Conservation (phyloP, 2,888 invertebrate genomes). For the Pseudoips prasinana region DNA sequence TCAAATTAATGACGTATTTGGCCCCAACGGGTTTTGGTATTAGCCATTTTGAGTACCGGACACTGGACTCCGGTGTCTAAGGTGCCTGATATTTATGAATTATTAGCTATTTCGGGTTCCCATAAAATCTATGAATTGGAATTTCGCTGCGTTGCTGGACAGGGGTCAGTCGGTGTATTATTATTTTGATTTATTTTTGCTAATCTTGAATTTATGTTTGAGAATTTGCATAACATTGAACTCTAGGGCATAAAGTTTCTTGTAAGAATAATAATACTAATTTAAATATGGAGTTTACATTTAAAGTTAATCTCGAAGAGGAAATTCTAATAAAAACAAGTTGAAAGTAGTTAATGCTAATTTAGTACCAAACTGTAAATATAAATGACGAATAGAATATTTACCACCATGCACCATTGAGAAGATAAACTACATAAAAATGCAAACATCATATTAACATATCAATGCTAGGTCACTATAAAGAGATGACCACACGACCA, state of each 20-base stretch:
- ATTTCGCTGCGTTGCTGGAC: conserved; percentile 19
- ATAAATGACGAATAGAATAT: conserved; percentile 28
- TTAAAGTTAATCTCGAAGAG: no score
- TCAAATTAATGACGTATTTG: conserved; percentile 55
- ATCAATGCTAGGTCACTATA: conserved; percentile 26
- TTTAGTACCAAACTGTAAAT: no score
- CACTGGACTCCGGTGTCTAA: conserved; percentile 51
- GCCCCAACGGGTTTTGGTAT: conserved; percentile 63
- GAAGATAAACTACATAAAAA: conserved; percentile 23
- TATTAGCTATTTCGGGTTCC: conserved; percentile 68
- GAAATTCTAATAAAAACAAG: no score
- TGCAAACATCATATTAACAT: conserved; percentile 29
- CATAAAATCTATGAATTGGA: conserved; percentile 55
- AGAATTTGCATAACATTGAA: conserved; percentile 21
- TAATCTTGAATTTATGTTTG: conserved; percentile 2
- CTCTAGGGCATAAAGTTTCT: no score
- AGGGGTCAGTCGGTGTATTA: conserved; percentile 33
- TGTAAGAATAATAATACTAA: no score
- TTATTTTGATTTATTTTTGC: conserved; percentile 22
- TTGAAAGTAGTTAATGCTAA: no score
- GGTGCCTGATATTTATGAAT: conserved; percentile 73
- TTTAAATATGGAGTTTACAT: no score
- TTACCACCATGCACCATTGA: conserved; percentile 21
- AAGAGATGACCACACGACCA: conserved; percentile 34
- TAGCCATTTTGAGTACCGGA: conserved; percentile 44